phyloP scores from a whole-genome alignment of 2,888 invertebrate genomes.

The Pheosia tremula region DNA sequence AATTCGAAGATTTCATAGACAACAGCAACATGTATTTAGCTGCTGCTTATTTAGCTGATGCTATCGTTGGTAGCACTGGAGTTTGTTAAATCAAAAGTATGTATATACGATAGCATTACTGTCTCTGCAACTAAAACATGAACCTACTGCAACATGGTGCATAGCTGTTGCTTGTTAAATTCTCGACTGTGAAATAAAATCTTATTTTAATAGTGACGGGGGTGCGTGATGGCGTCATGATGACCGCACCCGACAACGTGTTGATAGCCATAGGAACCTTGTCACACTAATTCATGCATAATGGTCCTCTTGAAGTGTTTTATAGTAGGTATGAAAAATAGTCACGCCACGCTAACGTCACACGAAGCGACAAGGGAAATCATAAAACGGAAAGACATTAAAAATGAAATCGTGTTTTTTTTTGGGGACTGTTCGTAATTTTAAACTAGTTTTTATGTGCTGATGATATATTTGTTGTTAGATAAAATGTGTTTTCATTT shows the following conservation, averaged over 20 bases:
- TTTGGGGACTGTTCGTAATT: slow-evolving; percentile 35
- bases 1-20: too few relatives aligned
- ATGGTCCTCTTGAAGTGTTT: slow-evolving; percentile 65
- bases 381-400: slow-evolving; percentile 49
- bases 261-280: slow-evolving; percentile 65
- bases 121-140: too few relatives aligned
- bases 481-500: slow-evolving; percentile 31
- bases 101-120: too few relatives aligned
- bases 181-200: slow-evolving; percentile 48
- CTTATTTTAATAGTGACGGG: slow-evolving; percentile 58
- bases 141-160: too few relatives aligned
- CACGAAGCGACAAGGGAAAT: slow-evolving; percentile 40
- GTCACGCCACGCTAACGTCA: slow-evolving; percentile 27
- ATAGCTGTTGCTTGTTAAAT: too few relatives aligned
- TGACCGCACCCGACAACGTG: slow-evolving; percentile 55
- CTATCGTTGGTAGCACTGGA: too few relatives aligned
- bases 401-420: slow-evolving; percentile 44
- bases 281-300: slow-evolving; percentile 62
- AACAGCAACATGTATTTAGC: too few relatives aligned
- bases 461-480: slow-evolving; percentile 20
- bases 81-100: too few relatives aligned
- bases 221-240: slow-evolving; percentile 42
- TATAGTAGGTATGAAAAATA: slow-evolving; percentile 64
- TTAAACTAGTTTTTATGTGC: slow-evolving; percentile 29
- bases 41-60: too few relatives aligned